Conservation (phyloP, 92 coral and sea anemone species). For the Metridium senile region DNA sequence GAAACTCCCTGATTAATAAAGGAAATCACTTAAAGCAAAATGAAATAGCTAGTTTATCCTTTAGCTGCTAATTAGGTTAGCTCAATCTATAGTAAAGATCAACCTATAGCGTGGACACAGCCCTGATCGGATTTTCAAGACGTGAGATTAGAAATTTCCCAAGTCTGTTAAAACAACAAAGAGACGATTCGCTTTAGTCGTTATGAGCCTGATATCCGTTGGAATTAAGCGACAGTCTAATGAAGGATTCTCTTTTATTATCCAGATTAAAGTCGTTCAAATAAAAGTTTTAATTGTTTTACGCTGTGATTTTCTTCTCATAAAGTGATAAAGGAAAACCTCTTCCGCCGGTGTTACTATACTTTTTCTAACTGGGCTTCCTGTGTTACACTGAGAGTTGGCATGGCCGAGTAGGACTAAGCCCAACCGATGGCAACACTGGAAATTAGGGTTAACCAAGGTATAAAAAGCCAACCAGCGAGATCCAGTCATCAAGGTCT, state of each 20-base stretch:
- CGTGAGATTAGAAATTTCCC: conserved; percentile 13
- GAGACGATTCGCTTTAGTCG: conserved; percentile 10
- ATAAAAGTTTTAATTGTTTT: conserved; percentile 12
- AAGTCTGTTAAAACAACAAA: conserved; percentile 39
- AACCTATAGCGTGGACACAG: not conserved
- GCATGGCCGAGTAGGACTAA: not conserved
- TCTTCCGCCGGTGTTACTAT: no score
- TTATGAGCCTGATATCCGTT: conserved; percentile 19
- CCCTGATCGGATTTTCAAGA: conserved; percentile 27
- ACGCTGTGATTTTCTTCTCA: conserved; percentile 4
- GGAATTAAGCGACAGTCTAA: conserved; percentile 18
- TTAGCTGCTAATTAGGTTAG: conserved; percentile 33
- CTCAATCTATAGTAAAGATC: conserved; percentile 7
- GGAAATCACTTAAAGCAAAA: conserved; percentile 26
- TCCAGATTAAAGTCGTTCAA: conserved; percentile 7
- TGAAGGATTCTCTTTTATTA: not conserved
- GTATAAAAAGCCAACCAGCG: no score
- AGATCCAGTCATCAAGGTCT: no score
- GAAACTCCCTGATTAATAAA: conserved; percentile 15
- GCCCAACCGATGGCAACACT: no score
- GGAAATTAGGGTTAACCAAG: no score
- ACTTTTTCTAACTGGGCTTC: no score
- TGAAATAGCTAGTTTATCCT: conserved; percentile 19
- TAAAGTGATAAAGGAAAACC: not conserved
- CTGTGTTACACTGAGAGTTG: not conserved